Percentiles rank a stretch among this genome's conserved stretches.
Conservation (phyloP, 2,113 vertebrate genomes). For the Anser cygnoides region DNA sequence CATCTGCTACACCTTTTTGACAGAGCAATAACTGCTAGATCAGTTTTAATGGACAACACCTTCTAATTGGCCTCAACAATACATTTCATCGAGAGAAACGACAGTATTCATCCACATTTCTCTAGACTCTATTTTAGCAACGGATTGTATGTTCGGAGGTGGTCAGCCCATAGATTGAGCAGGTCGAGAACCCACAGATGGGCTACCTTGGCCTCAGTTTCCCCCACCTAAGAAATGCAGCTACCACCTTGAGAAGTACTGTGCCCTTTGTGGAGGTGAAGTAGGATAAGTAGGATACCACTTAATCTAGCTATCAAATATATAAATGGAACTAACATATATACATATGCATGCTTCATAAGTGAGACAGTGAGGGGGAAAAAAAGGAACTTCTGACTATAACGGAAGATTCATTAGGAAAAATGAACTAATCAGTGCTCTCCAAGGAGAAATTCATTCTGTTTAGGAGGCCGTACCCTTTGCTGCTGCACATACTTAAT, state of each 20-base stretch:
- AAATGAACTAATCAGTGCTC: constrained; percentile 71
- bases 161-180: background rate
- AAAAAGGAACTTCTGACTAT: constrained; percentile 63
- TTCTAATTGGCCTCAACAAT: constrained; percentile 8
- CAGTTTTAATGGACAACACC: background rate
- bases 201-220: constrained; percentile 44
- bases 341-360: constrained; percentile 56
- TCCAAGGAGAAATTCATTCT: constrained; percentile 73
- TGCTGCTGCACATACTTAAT: constrained; percentile 66
- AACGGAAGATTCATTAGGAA: constrained; percentile 74
- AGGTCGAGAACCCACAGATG: background rate
- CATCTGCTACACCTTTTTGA: background rate
- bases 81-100: background rate
- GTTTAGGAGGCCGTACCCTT: constrained; percentile 66
- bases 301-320: constrained; percentile 64
- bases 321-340: constrained; percentile 67
- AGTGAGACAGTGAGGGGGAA: constrained; percentile 47
- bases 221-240: background rate
- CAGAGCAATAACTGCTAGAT: background rate
- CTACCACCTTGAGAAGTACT: constrained; percentile 31
- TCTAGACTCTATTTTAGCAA: background rate
- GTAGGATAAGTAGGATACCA: constrained; percentile 31
- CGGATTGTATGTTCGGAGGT: background rate
- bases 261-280: constrained; percentile 67
- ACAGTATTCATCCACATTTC: background rate